Evolutionary conservation across 2,113 vertebrate species (phyloP).

Genomic region (Pedetes capensis): DNA sequence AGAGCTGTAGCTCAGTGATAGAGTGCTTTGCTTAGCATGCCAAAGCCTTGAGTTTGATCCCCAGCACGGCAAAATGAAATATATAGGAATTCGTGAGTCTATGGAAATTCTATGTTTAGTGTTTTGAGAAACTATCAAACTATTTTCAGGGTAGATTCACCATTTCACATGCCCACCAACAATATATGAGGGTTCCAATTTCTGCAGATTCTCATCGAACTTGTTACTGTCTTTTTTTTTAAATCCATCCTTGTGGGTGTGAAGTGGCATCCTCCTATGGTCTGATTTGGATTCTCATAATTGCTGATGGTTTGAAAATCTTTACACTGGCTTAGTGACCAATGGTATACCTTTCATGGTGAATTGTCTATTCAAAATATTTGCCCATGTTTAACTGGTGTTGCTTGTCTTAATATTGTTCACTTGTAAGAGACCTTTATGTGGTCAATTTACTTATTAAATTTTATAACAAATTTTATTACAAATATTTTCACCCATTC

Average conservation of each 20-base stretch:
- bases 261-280: neutral
- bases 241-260: neutral
- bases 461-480: neutral
- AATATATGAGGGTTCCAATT: neutral
- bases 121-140: neutral
- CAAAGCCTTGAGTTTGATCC: neutral
- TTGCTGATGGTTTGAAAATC: neutral
- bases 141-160: neutral
- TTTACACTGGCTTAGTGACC: neutral
- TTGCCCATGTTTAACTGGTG: neutral
- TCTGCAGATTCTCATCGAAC: neutral
- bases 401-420: neutral
- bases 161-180: neutral
- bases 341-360: neutral
- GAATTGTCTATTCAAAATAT: neutral
- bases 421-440: neutral
- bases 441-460: neutral
- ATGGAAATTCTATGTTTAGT: neutral
- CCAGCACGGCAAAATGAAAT: neutral
- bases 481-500: neutral
- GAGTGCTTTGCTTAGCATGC: neutral
- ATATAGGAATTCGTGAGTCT: neutral
- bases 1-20: neutral
- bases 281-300: neutral
- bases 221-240: neutral